Conservation (phyloP, 2,797 vertebrate genomes). For the Diplodus puntazzo region DNA sequence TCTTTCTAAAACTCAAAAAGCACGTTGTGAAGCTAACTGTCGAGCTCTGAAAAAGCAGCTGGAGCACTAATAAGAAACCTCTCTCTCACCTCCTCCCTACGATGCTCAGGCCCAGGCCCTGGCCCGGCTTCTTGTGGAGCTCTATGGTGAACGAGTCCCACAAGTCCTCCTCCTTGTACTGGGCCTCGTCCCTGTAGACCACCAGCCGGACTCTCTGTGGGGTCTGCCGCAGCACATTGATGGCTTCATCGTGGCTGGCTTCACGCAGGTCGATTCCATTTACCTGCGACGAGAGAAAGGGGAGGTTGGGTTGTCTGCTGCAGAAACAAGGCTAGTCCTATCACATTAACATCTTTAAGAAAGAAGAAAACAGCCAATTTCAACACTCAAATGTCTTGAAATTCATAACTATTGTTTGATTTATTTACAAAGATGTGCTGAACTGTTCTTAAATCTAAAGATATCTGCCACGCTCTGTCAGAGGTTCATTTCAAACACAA, state of each 20-base stretch:
- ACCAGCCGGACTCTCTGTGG: slow-evolving; percentile 91
- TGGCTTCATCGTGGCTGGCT: slow-evolving; percentile 96
- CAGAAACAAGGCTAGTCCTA: no score
- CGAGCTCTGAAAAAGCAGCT: neutral
- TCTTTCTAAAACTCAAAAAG: neutral
- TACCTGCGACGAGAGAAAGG: slow-evolving; percentile 83
- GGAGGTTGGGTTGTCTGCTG: neutral
- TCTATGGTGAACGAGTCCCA: slow-evolving; percentile 93
- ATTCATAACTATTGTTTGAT: neutral
- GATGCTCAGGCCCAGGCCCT: slow-evolving; percentile 96
- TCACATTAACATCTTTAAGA: no score
- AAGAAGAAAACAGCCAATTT: neutral
- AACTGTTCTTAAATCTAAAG: neutral
- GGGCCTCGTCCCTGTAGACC: slow-evolving; percentile 95
- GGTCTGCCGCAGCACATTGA: slow-evolving; percentile 96
- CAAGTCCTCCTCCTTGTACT: slow-evolving; percentile 96
- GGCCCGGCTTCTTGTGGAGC: slow-evolving; percentile 92
- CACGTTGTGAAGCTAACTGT: neutral
- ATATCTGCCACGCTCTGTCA: neutral
- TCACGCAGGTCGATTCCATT: slow-evolving; percentile 93
- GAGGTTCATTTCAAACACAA: no score
- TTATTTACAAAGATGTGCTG: neutral
- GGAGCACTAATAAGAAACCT: neutral
- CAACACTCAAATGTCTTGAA: neutral
- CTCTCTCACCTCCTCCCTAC: slow-evolving; percentile 92